Conservation (phyloP, 1,140 invertebrate genomes). For the Brachionus manjavacas region DNA sequence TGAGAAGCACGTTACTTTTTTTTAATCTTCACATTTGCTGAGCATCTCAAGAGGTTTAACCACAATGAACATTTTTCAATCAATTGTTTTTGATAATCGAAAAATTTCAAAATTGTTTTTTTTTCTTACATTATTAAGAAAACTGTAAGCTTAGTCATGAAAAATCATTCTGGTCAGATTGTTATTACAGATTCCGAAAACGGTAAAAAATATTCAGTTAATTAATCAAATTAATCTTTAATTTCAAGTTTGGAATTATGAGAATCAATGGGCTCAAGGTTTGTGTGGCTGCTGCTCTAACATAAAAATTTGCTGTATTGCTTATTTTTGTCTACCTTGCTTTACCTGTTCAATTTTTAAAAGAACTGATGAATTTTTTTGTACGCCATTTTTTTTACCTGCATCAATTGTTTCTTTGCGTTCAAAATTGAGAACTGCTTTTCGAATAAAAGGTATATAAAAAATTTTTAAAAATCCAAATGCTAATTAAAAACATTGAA, state of each 20-base stretch:
- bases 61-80: neutral
- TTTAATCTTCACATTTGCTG: neutral
- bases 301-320: neutral
- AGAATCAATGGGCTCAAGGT: neutral
- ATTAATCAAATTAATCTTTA: neutral
- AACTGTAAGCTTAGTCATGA: neutral
- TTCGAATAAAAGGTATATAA: conserved; percentile 32
- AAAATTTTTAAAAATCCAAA: neutral
- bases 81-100: neutral
- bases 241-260: conserved; percentile 38
- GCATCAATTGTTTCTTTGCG: neutral
- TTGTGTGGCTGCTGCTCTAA: conserved; percentile 10
- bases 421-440: conserved; percentile 17
- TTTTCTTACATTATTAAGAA: too few species aligned
- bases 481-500: neutral
- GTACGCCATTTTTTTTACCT: conserved; percentile 31
- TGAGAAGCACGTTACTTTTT: neutral
- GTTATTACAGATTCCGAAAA: conserved; percentile 1
- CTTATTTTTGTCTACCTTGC: conserved; percentile 28
- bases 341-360: conserved; percentile 25
- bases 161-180: conserved; percentile 30
- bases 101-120: too few species aligned
- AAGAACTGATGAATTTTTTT: conserved; percentile 30
- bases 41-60: neutral
- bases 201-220: neutral